These are phyloP conservation scores for Oceanites oceanicus DNA, from an alignment of 2,113 vertebrate genomes.

Conservation along the genomic window DNA sequence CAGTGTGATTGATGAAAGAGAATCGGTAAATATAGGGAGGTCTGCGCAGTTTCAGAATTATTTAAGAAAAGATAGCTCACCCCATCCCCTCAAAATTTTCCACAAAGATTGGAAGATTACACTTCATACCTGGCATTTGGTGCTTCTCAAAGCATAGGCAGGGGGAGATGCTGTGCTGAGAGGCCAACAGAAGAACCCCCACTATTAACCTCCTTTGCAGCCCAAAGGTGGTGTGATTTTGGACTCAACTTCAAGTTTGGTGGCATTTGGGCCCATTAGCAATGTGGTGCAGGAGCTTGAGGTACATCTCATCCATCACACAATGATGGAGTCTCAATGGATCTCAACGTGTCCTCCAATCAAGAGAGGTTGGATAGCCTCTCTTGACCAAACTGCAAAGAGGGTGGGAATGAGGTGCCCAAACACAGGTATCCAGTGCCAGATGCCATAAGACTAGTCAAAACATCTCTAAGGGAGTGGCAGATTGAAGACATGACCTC, in stretches of 20 bases:
- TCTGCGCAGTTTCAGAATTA: not conserved
- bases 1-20: not conserved
- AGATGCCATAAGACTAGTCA: not conserved
- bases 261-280: not conserved
- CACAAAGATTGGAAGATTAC: not conserved
- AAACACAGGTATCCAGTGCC: not conserved
- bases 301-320: not conserved
- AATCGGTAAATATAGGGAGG: not conserved
- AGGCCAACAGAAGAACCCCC: not conserved
- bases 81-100: not conserved
- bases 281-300: fast-evolving
- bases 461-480: not conserved
- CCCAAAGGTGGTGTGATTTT: not conserved
- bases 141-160: not conserved
- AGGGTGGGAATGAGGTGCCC: not conserved
- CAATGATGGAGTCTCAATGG: fast-evolving
- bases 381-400: not conserved
- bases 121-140: not conserved
- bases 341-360: fast-evolving
- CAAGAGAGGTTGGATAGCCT: not conserved
- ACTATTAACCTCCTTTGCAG: not conserved
- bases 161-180: not conserved
- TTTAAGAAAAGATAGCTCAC: not conserved
- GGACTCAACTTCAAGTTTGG: not conserved
- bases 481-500: not conserved